These are phyloP conservation scores for Abramis brama DNA, from an alignment of 2,113 vertebrate species.

Conservation along the genomic window DNA sequence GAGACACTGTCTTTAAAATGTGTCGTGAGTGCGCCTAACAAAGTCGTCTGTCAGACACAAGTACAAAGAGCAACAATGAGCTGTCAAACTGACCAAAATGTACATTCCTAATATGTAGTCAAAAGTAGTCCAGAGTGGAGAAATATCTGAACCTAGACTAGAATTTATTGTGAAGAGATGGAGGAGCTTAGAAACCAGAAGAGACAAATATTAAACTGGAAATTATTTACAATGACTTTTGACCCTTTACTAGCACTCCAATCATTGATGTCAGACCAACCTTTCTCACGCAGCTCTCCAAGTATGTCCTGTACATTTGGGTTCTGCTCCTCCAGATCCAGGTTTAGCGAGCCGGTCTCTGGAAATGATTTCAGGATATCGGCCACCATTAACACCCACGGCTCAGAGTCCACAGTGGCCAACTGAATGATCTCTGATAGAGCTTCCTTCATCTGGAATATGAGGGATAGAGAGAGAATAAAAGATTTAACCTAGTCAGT, in stretches of 20 bases:
- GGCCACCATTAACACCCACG: constrained; percentile 99
- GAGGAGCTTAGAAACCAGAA: not conserved
- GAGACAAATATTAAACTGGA: not conserved
- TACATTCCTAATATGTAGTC: not conserved
- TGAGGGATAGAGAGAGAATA: not conserved
- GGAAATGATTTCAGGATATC: constrained; percentile 98
- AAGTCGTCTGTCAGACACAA: not conserved
- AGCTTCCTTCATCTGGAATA: constrained; percentile 91
- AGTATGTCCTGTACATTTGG: constrained; percentile 97
- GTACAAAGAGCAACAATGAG: not conserved
- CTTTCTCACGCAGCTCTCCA: constrained; percentile 95
- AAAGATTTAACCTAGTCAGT: not conserved
- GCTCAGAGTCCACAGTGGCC: constrained; percentile 94
- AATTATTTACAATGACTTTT: not conserved
- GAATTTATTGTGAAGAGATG: not conserved
- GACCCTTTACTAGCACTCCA: not conserved
- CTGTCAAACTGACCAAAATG: not conserved
- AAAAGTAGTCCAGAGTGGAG: not conserved
- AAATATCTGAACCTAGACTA: not conserved
- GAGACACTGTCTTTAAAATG: not conserved
- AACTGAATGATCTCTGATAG: constrained; percentile 96
- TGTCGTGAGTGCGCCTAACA: not conserved
- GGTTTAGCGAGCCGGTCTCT: constrained; percentile 93
- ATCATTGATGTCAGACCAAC: constrained; percentile 63
- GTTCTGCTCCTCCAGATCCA: constrained; percentile 97